Evolutionary conservation across 2,888 invertebrate genomes (phyloP), one percentile per base, ranked within the genome.

Genomic region (Cylindroiulus punctatus): DNA sequence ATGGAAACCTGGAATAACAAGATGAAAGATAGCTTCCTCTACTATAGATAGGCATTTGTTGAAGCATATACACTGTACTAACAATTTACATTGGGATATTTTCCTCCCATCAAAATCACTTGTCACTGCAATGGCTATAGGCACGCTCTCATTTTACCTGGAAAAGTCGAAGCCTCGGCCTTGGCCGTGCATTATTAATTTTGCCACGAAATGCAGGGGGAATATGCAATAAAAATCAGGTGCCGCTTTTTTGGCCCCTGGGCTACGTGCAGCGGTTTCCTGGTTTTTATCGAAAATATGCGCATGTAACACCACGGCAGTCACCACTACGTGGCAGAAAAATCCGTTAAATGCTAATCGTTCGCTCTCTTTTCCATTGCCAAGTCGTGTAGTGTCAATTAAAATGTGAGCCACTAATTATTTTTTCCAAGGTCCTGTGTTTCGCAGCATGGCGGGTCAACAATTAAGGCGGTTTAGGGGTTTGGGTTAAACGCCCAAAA

Each of bases 341-440:
- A 76, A 76, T 76, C 76, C 76, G 76, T 76, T 76, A 76, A 76
- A 76, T 76, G 76, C 14, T 76, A 76, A 76, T 76, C 30, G 76
- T 17, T 76, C 17, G 30, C 30, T 76, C 76, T 30, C 76, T 32
- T 30, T 76, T 14, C 76, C 76, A 76, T 76, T 76, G 76, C 76
- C 76, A 76, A 76, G 76, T 76, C 76, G 76, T 76, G 76, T 76
- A 2, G 76, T 76, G 76, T 76, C 76, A 32, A 76, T 76, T 76
- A 76, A 76, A 30, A 30, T 30, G 76, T 32, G 30, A 76, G 30
- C 30, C 76, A 30, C 76, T 76, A 76, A 76, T 76, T 76, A 76
- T 76, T 76, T 30, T 76, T 30, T 76, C 76, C 76, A 76, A 76
- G 76, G 76, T 30, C 32, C n/a, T 22, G 14, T 26, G 26, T 14